These are phyloP conservation scores for Ennomos erosarius DNA, from an alignment of 2,888 invertebrate genomes.

Conservation along the genomic window DNA sequence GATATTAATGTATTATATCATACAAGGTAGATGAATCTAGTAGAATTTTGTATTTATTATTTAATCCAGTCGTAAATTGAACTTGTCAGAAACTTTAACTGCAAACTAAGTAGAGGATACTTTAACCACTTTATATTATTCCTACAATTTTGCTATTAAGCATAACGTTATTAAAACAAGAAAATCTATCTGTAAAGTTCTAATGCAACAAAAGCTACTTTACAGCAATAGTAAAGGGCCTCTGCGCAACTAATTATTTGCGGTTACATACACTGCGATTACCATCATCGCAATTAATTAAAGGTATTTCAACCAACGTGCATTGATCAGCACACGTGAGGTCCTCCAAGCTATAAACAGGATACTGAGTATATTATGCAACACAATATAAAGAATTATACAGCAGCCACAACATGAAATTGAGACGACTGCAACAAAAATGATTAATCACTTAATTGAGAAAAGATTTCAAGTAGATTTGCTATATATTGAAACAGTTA, in stretches of 20 bases:
- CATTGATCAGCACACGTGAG: conserved; percentile 70
- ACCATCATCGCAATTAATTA: conserved; percentile 78
- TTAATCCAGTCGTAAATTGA: too few species aligned
- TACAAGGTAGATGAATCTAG: too few species aligned
- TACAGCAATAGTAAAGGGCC: conserved; percentile 31
- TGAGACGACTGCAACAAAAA: conserved; percentile 8
- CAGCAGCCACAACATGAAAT: conserved; percentile 12
- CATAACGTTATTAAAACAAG: conserved; percentile 40
- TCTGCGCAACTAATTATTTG: conserved; percentile 70
- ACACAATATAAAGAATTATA: background rate
- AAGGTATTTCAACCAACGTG: conserved; percentile 68
- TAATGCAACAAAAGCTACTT: conserved; percentile 54
- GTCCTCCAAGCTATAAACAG: conserved; percentile 50
- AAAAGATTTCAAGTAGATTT: conserved; percentile 28
- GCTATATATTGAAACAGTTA: conserved; percentile 35
- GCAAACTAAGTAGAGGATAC: too few species aligned
- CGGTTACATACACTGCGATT: conserved; percentile 60
- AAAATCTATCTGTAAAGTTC: conserved; percentile 50
- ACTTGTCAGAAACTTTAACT: too few species aligned
- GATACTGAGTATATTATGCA: conserved; percentile 22
- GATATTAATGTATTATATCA: too few species aligned
- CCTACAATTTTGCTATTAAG: conserved; percentile 9
- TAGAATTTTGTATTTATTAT: too few species aligned
- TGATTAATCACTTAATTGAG: conserved; percentile 33
- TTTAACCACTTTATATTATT: too few species aligned